A percentile compares a stretch with the other conserved stretches of the same genome.
These are phyloP conservation scores for Chionis minor DNA, from an alignment of 2,113 vertebrate genomes.

Conservation along the genomic window DNA sequence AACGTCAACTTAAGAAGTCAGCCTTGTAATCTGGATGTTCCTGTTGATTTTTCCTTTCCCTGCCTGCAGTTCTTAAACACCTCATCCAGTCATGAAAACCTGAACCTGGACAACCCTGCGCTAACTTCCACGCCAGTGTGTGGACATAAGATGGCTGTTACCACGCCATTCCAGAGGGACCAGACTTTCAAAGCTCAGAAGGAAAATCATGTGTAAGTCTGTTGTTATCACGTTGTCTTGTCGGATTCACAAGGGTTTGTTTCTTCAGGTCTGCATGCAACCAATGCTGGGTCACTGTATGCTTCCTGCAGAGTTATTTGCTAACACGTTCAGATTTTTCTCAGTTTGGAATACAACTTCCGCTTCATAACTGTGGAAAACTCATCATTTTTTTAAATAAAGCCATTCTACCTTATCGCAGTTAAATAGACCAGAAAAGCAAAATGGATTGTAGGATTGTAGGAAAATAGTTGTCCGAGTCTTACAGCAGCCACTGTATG, in stretches of 20 bases:
- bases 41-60: slow-evolving; percentile 24
- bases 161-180: slow-evolving; percentile 79
- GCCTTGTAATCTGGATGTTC: neutral
- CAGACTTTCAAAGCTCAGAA: slow-evolving; percentile 85
- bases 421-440: neutral
- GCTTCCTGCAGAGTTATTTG: neutral
- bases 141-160: slow-evolving; percentile 83
- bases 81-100: slow-evolving; percentile 83
- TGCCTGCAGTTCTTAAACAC: slow-evolving; percentile 89
- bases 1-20: neutral
- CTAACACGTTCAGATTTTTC: neutral
- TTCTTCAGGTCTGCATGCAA: neutral
- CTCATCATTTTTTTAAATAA: neutral
- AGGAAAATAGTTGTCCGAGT: neutral
- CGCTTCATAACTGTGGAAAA: neutral
- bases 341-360: neutral
- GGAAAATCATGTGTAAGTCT: slow-evolving; percentile 89
- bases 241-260: rapidly evolving
- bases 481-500: neutral
- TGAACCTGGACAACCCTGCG: slow-evolving; percentile 81
- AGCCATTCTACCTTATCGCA: neutral
- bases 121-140: slow-evolving; percentile 82
- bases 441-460: neutral
- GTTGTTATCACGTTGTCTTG: neutral
- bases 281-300: neutral